Conservation (phyloP, 2,888 invertebrate species). For the Sphaeridia pumilis region DNA sequence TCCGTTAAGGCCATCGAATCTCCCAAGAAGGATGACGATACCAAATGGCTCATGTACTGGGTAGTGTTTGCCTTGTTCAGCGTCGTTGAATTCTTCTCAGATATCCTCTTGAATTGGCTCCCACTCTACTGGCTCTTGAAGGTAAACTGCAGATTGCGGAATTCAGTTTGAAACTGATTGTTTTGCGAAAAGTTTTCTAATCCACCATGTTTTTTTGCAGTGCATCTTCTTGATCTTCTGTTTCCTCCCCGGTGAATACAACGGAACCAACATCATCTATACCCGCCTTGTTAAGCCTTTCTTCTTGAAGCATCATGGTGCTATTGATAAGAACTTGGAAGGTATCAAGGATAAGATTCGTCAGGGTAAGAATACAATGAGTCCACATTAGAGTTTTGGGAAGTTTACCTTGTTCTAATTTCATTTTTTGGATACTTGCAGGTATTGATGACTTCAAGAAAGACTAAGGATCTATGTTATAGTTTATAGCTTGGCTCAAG, state of each 20-base stretch:
- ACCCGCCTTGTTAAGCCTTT: slow-evolving; percentile 58
- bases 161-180: background rate
- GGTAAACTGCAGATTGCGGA: too few species aligned
- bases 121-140: slow-evolving; percentile 91
- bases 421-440: background rate
- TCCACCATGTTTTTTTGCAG: slow-evolving; percentile 52
- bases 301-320: slow-evolving; percentile 63
- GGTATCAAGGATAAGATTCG: slow-evolving; percentile 41
- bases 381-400: background rate
- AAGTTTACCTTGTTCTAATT: background rate
- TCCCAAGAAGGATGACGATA: slow-evolving; percentile 69
- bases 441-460: background rate
- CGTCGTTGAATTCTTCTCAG: slow-evolving; percentile 88
- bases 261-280: slow-evolving; percentile 72
- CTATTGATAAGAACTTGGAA: slow-evolving; percentile 45
- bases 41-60: slow-evolving; percentile 99
- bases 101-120: slow-evolving; percentile 71
- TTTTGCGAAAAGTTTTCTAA: too few species aligned
- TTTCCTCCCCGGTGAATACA: slow-evolving; percentile 68
- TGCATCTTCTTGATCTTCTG: slow-evolving; percentile 80
- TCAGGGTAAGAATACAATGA: slow-evolving; percentile 32
- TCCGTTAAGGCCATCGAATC: slow-evolving; percentile 77
- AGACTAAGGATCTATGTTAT: too few species aligned
- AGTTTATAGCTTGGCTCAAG: too few species aligned
- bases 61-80: slow-evolving; percentile 90